Percentiles rank a stretch among this genome's conserved stretches.
Conservation (phyloP, 1,140 invertebrate genomes). For the Drosophila busckii region DNA sequence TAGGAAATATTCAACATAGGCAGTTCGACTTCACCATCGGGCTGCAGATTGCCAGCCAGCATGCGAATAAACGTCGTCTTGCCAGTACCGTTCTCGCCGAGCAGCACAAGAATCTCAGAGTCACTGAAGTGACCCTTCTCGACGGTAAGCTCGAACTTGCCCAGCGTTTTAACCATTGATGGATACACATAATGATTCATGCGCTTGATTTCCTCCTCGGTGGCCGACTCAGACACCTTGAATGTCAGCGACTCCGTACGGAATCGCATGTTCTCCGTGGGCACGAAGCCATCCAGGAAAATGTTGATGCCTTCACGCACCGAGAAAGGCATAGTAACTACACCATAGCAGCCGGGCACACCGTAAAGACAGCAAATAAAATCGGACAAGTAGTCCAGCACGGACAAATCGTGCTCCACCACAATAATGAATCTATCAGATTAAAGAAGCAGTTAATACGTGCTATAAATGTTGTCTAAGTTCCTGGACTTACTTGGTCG, state of each 20-base stretch:
- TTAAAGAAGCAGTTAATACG: not conserved
- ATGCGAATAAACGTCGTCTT: conserved; percentile 99
- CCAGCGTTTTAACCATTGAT: conserved; percentile 90
- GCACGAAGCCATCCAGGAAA: conserved; percentile 99
- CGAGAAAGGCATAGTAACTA: conserved; percentile 99
- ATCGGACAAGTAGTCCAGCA: conserved; percentile 99
- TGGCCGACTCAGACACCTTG: conserved; percentile 98
- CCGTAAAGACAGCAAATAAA: conserved; percentile 99
- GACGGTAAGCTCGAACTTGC: conserved; percentile 90
- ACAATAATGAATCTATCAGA: conserved; percentile 95
- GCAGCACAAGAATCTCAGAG: conserved; percentile 98
- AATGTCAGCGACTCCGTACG: conserved; percentile 97
- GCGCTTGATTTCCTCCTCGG: conserved; percentile 96
- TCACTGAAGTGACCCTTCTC: conserved; percentile 97
- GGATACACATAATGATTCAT: conserved; percentile 98
- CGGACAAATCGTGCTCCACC: conserved; percentile 99
- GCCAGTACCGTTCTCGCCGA: conserved; percentile 99
- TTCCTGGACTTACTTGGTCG: conserved; percentile 86
- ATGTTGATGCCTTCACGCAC: conserved; percentile 99
- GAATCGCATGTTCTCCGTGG: conserved; percentile 99
- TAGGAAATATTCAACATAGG: conserved; percentile 98
- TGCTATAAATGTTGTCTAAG: not conserved
- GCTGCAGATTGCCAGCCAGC: conserved; percentile 96
- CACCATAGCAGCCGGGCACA: conserved; percentile 98
- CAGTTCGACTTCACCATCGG: conserved; percentile 90